These are phyloP conservation scores for Takifugu flavidus DNA, from an alignment of 2,113 vertebrate species.

Conservation along the genomic window DNA sequence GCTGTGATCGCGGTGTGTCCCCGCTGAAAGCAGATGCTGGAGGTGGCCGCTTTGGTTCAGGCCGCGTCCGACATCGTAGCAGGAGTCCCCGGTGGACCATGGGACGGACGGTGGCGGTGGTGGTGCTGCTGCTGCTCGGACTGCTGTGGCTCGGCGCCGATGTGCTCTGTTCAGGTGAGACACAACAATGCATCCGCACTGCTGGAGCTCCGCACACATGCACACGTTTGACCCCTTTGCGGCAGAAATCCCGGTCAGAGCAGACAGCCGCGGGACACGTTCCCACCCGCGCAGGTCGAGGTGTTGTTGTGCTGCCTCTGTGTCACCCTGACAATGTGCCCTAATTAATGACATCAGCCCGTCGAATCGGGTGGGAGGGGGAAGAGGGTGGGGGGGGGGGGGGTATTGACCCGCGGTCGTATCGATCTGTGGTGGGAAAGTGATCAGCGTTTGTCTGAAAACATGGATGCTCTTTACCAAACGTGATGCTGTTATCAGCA, in stretches of 20 bases:
- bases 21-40: slow-evolving; percentile 29
- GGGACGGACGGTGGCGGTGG: slow-evolving; percentile 24
- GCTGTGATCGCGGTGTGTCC: neutral
- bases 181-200: slow-evolving; percentile 32
- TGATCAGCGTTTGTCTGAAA: slow-evolving; percentile 61
- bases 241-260: too few species aligned
- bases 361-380: slow-evolving; percentile 3
- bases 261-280: neutral
- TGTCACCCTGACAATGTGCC: slow-evolving; percentile 12
- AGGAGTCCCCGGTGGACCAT: slow-evolving; percentile 43
- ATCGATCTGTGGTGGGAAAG: slow-evolving; percentile 64
- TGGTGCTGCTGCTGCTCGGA: slow-evolving; percentile 31
- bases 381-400: neutral
- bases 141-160: slow-evolving; percentile 51
- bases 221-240: too few species aligned
- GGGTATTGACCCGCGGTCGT: slow-evolving; percentile 10
- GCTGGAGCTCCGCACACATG: neutral
- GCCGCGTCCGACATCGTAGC: slow-evolving; percentile 23
- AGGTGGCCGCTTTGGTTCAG: slow-evolving; percentile 24
- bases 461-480: slow-evolving; percentile 65
- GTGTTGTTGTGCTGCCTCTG: neutral
- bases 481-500: slow-evolving; percentile 65
- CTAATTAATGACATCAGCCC: neutral
- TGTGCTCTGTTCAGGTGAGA: slow-evolving; percentile 62
- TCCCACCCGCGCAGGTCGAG: neutral